phyloP scores from a whole-genome alignment of 2,113 vertebrate genomes.

The Pheucticus melanocephalus region DNA sequence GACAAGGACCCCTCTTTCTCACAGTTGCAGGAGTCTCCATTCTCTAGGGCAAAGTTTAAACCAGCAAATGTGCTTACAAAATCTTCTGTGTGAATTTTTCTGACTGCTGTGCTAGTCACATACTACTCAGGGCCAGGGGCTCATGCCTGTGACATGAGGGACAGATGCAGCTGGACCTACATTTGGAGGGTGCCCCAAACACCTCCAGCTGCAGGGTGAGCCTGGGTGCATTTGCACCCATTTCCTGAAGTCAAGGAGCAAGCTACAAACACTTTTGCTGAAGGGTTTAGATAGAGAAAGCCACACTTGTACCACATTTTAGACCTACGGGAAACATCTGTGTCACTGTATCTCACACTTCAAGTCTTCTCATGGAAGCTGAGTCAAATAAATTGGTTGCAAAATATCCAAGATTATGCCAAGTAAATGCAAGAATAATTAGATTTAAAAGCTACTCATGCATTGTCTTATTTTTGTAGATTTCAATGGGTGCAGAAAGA shows the following conservation, averaged over 20 bases:
- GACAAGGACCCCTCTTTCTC: conserved; percentile 10
- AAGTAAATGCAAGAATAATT: conserved; percentile 12
- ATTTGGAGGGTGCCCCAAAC: not conserved
- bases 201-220: not conserved
- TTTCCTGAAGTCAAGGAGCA: not conserved
- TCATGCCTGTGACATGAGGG: not conserved
- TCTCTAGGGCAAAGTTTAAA: conserved; percentile 1
- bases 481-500: not conserved
- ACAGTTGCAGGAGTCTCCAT: not conserved
- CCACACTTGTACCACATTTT: rapidly evolving
- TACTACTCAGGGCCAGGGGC: rapidly evolving
- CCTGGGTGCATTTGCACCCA: not conserved
- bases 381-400: not conserved
- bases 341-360: not conserved
- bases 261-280: not conserved
- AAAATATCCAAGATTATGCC: conserved; percentile 12
- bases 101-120: not conserved
- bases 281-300: not conserved
- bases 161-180: not conserved
- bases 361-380: not conserved
- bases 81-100: not conserved
- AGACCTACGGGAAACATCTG: not conserved
- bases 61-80: not conserved
- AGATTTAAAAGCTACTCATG: not conserved
- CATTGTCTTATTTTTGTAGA: not conserved